These are phyloP conservation scores for Neuroterus valhalla DNA, from an alignment of 1,140 invertebrate genomes.

Conservation along the genomic window DNA sequence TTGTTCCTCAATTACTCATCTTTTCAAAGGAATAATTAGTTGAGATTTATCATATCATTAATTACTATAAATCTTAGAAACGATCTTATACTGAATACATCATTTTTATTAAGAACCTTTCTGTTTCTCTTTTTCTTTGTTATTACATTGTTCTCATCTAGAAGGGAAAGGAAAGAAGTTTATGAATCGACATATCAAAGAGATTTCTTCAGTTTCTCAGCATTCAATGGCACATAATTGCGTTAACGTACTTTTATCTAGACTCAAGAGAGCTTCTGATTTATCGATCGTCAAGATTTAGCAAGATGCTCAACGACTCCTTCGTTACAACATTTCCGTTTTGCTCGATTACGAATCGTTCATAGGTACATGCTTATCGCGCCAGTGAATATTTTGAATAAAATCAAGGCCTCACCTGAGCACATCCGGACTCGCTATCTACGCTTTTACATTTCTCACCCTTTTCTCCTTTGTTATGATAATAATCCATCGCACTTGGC, in stretches of 20 bases:
- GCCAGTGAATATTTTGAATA: slow-evolving; percentile 59
- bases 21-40: not conserved
- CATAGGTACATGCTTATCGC: slow-evolving; percentile 45
- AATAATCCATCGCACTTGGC: slow-evolving; percentile 35
- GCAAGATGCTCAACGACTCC: slow-evolving; percentile 46
- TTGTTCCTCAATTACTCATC: not conserved
- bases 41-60: not conserved
- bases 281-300: slow-evolving; percentile 53
- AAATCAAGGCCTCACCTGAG: slow-evolving; percentile 50
- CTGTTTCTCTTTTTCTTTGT: not conserved
- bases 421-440: slow-evolving; percentile 42
- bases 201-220: not conserved
- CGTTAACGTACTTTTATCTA: not conserved
- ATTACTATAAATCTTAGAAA: slow-evolving; percentile 1
- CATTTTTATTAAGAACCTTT: not conserved
- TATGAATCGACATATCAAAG: not conserved
- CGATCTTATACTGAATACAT: not conserved
- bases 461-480: slow-evolving; percentile 45
- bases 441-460: slow-evolving; percentile 51
- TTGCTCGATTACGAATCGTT: slow-evolving; percentile 38
- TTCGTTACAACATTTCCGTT: slow-evolving; percentile 55
- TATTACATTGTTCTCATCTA: not conserved
- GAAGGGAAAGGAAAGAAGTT: not conserved
- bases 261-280: slow-evolving; percentile 32
- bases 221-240: not conserved